A percentile compares a stretch with the other conserved stretches of the same genome.
These are phyloP conservation scores for Baccha elongata DNA, from an alignment of 2,888 invertebrate species.

Conservation along the genomic window DNA sequence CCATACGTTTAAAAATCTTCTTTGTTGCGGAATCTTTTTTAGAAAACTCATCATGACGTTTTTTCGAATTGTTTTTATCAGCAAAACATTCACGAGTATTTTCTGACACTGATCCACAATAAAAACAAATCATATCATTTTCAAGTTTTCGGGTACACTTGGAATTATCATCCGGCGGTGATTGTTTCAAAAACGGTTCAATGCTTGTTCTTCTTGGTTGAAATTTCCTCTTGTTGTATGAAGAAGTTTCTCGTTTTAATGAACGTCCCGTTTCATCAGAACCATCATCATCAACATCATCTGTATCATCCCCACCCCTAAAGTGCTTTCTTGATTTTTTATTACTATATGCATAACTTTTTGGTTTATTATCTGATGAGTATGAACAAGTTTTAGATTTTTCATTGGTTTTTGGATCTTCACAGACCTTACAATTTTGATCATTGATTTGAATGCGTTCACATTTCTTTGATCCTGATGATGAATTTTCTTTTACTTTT, in stretches of 20 bases:
- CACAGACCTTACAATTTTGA: constrained; percentile 87
- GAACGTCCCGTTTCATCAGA: constrained; percentile 30
- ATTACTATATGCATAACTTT: constrained; percentile 87
- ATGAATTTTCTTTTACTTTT: constrained; percentile 53
- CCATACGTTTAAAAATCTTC: constrained; percentile 78
- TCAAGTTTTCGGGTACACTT: constrained; percentile 76
- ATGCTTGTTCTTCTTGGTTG: constrained; percentile 50
- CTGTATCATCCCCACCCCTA: constrained; percentile 80
- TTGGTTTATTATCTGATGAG: constrained; percentile 88
- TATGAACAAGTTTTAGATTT: constrained; percentile 92
- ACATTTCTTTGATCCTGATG: constrained; percentile 81
- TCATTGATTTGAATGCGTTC: constrained; percentile 86
- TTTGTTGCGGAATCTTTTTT: constrained; percentile 74
- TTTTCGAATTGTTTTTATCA: constrained; percentile 55
- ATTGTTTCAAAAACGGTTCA: constrained; percentile 8
- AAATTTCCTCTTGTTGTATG: constrained; percentile 1
- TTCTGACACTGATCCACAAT: constrained; percentile 76
- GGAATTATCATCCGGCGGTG: constrained; percentile 54
- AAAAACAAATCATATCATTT: constrained; percentile 76
- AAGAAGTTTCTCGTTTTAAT: constrained; percentile 30
- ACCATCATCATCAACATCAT: constrained; percentile 55
- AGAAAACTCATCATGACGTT: constrained; percentile 45
- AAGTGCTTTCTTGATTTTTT: constrained; percentile 83
- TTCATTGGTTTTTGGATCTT: constrained; percentile 89
- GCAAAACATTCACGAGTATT: constrained; percentile 77